Percentiles rank a stretch among this genome's conserved stretches.
Evolutionary conservation across 2,113 vertebrate genomes (phyloP).

Genomic region (Clinocottus analis): DNA sequence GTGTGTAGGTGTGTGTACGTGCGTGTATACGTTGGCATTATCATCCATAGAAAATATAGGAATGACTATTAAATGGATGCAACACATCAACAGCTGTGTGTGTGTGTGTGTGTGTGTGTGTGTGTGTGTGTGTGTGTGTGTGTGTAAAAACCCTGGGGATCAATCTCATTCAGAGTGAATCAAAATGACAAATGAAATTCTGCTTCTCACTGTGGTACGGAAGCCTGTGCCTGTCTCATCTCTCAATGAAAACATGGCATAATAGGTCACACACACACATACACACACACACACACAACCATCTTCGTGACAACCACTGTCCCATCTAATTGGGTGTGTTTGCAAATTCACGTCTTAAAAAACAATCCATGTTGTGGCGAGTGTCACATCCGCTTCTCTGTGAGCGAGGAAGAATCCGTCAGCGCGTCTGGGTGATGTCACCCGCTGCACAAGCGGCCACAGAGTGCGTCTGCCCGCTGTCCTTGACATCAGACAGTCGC

Average conservation of each 20-base stretch:
- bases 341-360: conserved; percentile 21
- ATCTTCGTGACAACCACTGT: conserved; percentile 42
- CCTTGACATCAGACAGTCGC: conserved; percentile 34
- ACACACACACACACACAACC: background rate
- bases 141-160: conserved; percentile 49
- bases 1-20: background rate
- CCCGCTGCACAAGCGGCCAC: conserved; percentile 21
- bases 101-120: conserved; percentile 20
- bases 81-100: conserved; percentile 38
- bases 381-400: background rate
- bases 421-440: conserved; percentile 21
- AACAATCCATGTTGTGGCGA: background rate
- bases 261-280: conserved; percentile 30
- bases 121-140: conserved; percentile 6
- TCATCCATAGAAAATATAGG: conserved; percentile 42
- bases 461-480: conserved; percentile 14
- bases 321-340: conserved; percentile 18
- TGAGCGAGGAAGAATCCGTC: conserved; percentile 14
- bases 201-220: conserved; percentile 51
- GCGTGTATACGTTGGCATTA: conserved; percentile 2
- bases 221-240: conserved; percentile 51
- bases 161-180: conserved; percentile 61
- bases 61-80: conserved; percentile 28
- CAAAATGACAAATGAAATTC: conserved; percentile 66
- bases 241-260: conserved; percentile 41